Conservation (phyloP, 1,140 invertebrate genomes). For the Lepidostoma basale region DNA sequence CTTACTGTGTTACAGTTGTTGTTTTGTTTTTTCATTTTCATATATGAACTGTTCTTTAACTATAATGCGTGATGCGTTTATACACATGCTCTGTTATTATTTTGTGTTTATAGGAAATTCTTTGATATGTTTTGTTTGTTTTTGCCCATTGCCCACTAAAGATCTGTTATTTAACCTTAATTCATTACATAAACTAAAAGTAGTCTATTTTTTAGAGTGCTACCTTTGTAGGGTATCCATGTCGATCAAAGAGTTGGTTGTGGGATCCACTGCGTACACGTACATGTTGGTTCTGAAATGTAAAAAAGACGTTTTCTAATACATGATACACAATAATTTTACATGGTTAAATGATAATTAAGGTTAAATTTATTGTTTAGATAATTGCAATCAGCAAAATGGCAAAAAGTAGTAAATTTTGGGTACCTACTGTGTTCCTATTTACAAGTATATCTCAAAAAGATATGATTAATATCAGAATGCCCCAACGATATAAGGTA, state of each 20-base stretch:
- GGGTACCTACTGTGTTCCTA: neutral
- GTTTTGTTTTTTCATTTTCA: too few species aligned
- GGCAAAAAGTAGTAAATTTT: conserved; percentile 21
- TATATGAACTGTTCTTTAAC: too few species aligned
- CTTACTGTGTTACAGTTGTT: too few species aligned
- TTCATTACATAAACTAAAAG: neutral
- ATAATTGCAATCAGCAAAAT: too few species aligned
- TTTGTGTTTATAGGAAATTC: too few species aligned
- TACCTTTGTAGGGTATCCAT: conserved; percentile 78
- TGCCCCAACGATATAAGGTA: neutral
- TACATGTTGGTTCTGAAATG: conserved; percentile 79
- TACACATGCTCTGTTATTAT: too few species aligned
- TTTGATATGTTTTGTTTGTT: too few species aligned
- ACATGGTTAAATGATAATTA: too few species aligned
- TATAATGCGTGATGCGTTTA: too few species aligned
- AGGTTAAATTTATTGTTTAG: too few species aligned
- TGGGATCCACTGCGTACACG: conserved; percentile 81
- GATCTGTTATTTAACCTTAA: neutral
- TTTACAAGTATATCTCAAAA: neutral
- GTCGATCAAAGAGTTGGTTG: conserved; percentile 80
- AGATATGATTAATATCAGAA: neutral
- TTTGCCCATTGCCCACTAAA: too few species aligned
- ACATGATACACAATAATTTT: neutral
- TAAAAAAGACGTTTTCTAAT: conserved; percentile 15
- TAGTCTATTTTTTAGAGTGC: neutral